phyloP scores from a whole-genome alignment of 2,888 invertebrate genomes.

The Tridacna crocea region DNA sequence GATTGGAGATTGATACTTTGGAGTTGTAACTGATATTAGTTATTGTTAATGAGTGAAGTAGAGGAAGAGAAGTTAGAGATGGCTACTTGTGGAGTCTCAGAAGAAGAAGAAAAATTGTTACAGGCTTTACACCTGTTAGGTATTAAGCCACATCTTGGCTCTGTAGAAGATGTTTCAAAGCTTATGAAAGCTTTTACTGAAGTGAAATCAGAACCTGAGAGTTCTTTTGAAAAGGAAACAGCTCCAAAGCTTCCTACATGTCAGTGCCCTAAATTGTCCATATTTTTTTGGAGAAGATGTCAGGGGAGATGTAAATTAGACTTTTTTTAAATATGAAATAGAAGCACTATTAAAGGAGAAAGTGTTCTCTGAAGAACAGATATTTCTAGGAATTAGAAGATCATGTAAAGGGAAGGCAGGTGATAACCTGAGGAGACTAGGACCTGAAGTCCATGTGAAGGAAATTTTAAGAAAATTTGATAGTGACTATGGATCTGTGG shows the following conservation, averaged over 20 bases:
- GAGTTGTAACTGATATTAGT: too few relatives aligned
- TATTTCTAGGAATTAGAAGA: background rate
- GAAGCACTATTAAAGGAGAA: constrained; percentile 4
- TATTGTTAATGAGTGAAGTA: too few relatives aligned
- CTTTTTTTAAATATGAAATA: constrained; percentile 15
- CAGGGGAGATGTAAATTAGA: constrained; percentile 9
- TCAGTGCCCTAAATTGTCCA: constrained; percentile 11
- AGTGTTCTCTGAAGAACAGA: constrained; percentile 8
- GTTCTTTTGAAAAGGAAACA: background rate
- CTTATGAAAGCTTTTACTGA: background rate
- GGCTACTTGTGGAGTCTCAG: background rate
- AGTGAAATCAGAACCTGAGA: background rate
- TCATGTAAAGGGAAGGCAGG: background rate
- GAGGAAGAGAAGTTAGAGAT: too few relatives aligned
- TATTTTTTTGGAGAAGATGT: constrained; percentile 21
- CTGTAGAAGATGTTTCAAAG: constrained; percentile 4
- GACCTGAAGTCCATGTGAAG: background rate
- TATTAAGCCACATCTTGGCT: constrained; percentile 2
- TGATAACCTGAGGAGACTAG: background rate
- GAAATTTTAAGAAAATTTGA: background rate
- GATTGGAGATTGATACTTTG: too few relatives aligned
- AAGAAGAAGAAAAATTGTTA: constrained; percentile 8
- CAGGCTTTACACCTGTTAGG: constrained; percentile 5
- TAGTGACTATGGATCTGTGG: background rate
- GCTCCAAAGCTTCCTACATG: background rate